phyloP scores from a whole-genome alignment of 2,888 invertebrate species.

The Leptinotarsa rubiginosa region DNA sequence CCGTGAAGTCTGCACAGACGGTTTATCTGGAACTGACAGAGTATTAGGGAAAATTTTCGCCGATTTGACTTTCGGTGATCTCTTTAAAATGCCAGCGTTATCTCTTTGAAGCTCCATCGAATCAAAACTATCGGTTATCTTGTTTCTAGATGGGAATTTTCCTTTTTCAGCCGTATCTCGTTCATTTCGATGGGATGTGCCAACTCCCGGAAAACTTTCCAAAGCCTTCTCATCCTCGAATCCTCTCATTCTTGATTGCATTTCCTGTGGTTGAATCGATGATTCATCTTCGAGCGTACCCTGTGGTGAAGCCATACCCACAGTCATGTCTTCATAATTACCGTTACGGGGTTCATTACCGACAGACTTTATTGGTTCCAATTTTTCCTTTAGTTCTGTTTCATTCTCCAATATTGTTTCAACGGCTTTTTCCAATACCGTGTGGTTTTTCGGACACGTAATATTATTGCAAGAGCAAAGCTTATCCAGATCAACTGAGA shows the following conservation, averaged over 20 bases:
- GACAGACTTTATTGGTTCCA: neutral
- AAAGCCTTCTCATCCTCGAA: neutral
- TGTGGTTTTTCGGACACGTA: constrained; percentile 51
- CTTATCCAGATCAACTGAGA: constrained; percentile 62
- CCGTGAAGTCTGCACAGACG: neutral
- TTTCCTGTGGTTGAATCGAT: neutral
- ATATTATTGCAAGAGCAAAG: constrained; percentile 59
- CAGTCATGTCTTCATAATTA: constrained; percentile 18
- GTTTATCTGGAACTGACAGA: neutral
- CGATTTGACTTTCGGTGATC: constrained; percentile 1
- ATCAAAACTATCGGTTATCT: constrained; percentile 8
- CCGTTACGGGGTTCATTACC: neutral
- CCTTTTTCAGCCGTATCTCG: constrained; percentile 13
- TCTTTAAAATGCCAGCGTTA: neutral
- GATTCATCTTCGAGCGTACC: neutral
- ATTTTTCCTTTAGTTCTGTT: constrained; percentile 46
- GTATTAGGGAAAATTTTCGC: neutral
- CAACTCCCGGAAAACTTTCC: neutral
- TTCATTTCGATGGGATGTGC: neutral
- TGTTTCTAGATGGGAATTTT: constrained; percentile 21
- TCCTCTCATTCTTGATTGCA: neutral
- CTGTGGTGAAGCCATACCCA: constrained; percentile 27
- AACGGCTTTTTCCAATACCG: constrained; percentile 49
- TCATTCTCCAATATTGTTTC: constrained; percentile 52
- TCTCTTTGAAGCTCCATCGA: constrained; percentile 6